Evolutionary conservation across 2,113 vertebrate species (phyloP).

Genomic region (Serranochromis macrocephalus): DNA sequence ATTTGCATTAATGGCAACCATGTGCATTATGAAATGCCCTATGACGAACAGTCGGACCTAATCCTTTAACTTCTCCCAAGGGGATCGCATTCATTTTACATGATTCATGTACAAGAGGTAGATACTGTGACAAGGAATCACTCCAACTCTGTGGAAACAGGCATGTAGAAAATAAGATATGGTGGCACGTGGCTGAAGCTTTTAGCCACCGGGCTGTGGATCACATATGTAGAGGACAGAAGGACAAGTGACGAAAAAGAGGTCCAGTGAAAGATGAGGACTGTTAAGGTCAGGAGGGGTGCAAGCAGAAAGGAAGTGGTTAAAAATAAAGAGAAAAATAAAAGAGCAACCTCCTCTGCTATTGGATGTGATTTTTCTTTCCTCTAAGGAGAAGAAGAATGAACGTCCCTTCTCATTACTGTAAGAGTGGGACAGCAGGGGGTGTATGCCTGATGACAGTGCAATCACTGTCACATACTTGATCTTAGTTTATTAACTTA

Average conservation of each 20-base stretch:
- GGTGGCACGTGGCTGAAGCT: background rate
- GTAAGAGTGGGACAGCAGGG: background rate
- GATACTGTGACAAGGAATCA: background rate
- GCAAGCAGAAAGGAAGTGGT: background rate
- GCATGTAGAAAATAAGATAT: background rate
- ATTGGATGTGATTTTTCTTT: constrained; percentile 6
- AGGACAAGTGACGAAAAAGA: background rate
- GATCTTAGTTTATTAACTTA: constrained; percentile 6
- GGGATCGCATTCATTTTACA: background rate
- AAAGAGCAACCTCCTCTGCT: background rate
- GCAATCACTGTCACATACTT: background rate
- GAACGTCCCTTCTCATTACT: constrained; percentile 14
- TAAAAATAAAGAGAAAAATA: background rate
- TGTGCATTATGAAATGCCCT: background rate
- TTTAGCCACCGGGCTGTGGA: background rate
- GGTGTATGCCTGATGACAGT: background rate
- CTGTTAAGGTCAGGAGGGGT: background rate
- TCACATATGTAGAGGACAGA: background rate
- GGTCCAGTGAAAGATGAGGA: background rate
- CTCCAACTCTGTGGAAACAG: background rate
- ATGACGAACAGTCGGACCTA: background rate
- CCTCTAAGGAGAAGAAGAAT: background rate
- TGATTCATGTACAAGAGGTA: constrained; percentile 14
- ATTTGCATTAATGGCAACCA: background rate
- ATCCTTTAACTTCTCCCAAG: background rate